A percentile compares a stretch with the other conserved stretches of the same genome.
Conservation (phyloP, 1,140 invertebrate species). For the Drosophila orosa region DNA sequence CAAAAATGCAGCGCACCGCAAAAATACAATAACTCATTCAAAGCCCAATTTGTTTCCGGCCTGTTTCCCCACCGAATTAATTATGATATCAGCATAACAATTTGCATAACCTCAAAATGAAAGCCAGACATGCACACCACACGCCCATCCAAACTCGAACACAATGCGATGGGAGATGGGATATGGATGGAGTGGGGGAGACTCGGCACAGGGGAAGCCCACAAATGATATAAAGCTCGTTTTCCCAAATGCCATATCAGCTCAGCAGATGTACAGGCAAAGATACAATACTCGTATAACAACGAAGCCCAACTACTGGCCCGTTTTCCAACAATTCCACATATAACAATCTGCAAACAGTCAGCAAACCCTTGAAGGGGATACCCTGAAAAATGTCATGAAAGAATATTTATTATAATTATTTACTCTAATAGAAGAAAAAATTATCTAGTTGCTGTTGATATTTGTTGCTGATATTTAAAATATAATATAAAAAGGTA, state of each 20-base stretch:
- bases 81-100: slow-evolving; percentile 83
- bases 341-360: slow-evolving; percentile 39
- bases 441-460: too few species aligned
- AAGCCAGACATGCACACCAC: slow-evolving; percentile 57
- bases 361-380: background rate
- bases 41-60: slow-evolving; percentile 81
- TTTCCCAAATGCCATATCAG: slow-evolving; percentile 79
- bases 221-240: slow-evolving; percentile 74
- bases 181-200: slow-evolving; percentile 1
- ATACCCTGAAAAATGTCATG: slow-evolving; percentile 26
- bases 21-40: slow-evolving; percentile 81
- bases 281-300: slow-evolving; percentile 67
- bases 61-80: slow-evolving; percentile 80
- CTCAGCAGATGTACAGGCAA: slow-evolving; percentile 72
- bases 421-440: background rate
- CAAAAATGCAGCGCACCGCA: slow-evolving; percentile 70
- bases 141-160: slow-evolving; percentile 9
- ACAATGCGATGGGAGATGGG: slow-evolving; percentile 21
- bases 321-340: slow-evolving; percentile 4
- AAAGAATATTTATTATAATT: background rate
- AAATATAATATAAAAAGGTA: background rate
- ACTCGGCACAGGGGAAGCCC: background rate
- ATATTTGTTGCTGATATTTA: too few species aligned
- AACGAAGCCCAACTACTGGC: slow-evolving; percentile 18
- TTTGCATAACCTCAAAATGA: slow-evolving; percentile 81